Evolutionary conservation across 2,888 invertebrate species (phyloP), one percentile per base, ranked within the genome.

Genomic region (Bombyx huttoni): DNA sequence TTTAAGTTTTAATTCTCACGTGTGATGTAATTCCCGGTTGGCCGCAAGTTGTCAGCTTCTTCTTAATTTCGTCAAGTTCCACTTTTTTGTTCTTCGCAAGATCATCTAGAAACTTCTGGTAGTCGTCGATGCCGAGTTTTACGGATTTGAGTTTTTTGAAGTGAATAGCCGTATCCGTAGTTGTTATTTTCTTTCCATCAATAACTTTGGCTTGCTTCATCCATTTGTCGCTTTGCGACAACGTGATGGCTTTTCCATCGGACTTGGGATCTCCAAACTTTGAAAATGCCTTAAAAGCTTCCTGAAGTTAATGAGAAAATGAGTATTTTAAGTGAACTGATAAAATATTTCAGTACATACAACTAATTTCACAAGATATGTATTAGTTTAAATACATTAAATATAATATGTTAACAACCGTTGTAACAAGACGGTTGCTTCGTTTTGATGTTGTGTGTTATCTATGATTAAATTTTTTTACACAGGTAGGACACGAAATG

Each of bases 221-320:
- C 97, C 97, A 97, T 81, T 96, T 97, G 79, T 97, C 97, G 69
- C 95, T 94, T 78, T 97, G 96, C 9, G 94, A 94, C n/a, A 97
- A 88, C 0, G 96, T 96, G 58, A 97, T 94, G 48, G 91, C 89
- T 76, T 94, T 95, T 0, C 96, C 96, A 70, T 96, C 96, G 13
- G 95, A 93, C 75, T 96, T 96, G 3, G 91, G 90, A 73, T 96
- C 96, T 0, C 96, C 96, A 73, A 96, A 97, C 82, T 95, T 95
- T 8, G 94, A 93, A 76, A 96, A 97, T 1, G 92, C 91, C 68
- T 92, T 92, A 75, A 96, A 96, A 52, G 91, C 91, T 53, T 93
- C 93, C 79, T 92, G 90, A 53, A 93, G 91, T 51, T 3, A 24
- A 24, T 5, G 24, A 24, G 24, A 24, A 24, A 3, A 24, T 24